Percentiles rank a stretch among this genome's conserved stretches.
phyloP scores from a whole-genome alignment of 2,888 invertebrate species.

The Cerceris rybyensis region DNA sequence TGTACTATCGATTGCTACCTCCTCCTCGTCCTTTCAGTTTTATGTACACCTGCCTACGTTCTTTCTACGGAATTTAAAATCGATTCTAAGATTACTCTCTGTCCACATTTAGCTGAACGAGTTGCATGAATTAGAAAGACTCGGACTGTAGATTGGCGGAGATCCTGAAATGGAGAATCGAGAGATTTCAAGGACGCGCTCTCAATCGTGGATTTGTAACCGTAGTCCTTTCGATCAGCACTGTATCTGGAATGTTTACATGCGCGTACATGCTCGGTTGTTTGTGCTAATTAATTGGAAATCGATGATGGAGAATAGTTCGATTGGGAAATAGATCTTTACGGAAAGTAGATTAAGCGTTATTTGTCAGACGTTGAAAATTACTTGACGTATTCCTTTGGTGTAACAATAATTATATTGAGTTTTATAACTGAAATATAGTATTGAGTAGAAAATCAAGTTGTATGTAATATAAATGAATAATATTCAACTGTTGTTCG shows the following conservation, averaged over 20 bases:
- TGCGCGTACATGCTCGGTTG: background rate
- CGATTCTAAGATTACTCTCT: conserved; percentile 7
- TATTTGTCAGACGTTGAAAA: no score
- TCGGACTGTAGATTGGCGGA: conserved; percentile 26
- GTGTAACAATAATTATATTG: no score
- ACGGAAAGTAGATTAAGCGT: no score
- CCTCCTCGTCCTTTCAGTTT: background rate
- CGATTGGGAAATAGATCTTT: background rate
- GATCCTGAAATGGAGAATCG: conserved; percentile 53
- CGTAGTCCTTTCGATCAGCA: conserved; percentile 21
- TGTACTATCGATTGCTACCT: background rate
- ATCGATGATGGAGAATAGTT: background rate
- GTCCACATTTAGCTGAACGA: background rate
- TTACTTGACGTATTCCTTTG: no score
- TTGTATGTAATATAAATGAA: no score
- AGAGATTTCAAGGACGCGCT: conserved; percentile 50
- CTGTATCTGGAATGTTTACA: background rate
- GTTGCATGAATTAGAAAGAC: conserved; percentile 45
- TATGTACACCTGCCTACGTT: background rate
- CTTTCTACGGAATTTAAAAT: background rate
- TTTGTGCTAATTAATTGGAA: background rate
- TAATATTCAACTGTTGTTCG: no score
- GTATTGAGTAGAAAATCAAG: no score
- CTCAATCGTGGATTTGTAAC: conserved; percentile 15
- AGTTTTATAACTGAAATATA: no score